Evolutionary conservation across 2,888 invertebrate species (phyloP).

Genomic region (Quadroppia sp.): DNA sequence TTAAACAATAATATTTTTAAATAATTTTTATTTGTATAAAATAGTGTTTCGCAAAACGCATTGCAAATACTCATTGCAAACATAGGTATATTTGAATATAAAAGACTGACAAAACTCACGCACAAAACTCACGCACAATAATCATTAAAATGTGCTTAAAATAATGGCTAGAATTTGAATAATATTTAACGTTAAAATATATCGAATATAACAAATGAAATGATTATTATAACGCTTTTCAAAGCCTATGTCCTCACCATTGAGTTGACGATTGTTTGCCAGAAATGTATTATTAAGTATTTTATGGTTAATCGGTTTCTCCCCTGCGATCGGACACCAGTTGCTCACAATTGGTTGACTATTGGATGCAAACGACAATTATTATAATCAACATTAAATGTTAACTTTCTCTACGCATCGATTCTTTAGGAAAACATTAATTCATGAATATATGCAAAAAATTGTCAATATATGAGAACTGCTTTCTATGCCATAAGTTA

Average conservation of each 20-base stretch:
- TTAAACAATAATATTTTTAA: background rate
- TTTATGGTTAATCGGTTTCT: background rate
- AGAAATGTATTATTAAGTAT: constrained; percentile 23
- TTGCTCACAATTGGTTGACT: background rate
- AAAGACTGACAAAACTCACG: constrained; percentile 30
- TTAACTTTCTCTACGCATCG: constrained; percentile 35
- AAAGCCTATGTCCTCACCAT: too few relatives aligned
- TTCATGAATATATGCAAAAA: constrained; percentile 10
- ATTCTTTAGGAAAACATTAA: constrained; percentile 35
- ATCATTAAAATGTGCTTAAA: constrained; percentile 28
- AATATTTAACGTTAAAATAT: background rate
- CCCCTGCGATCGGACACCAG: background rate
- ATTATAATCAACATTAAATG: constrained; percentile 13
- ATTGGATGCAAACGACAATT: background rate
- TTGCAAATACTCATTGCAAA: background rate
- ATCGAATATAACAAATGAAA: background rate
- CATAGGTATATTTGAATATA: background rate
- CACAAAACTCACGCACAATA: too few relatives aligned
- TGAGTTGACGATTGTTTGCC: background rate
- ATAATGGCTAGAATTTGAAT: background rate
- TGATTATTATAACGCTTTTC: constrained; percentile 6
- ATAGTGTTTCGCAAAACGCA: constrained; percentile 20
- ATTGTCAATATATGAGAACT: background rate
- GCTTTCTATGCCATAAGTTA: background rate
- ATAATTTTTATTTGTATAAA: constrained; percentile 3